Evolutionary conservation across 2,888 invertebrate species (phyloP), one percentile per base, ranked within the genome.

Genomic region (Eupithecia inturbata): DNA sequence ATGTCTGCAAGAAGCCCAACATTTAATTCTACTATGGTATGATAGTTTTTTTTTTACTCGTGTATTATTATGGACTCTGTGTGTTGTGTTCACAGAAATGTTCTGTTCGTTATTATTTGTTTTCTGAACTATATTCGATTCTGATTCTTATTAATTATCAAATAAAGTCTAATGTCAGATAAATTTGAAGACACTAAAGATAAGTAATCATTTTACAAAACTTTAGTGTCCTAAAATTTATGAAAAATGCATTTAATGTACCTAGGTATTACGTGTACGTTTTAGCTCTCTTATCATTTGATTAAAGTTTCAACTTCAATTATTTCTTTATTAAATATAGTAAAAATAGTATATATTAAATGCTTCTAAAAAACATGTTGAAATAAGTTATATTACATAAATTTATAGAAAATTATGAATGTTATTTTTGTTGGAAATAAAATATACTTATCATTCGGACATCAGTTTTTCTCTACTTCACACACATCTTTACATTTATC

Each of bases 351-450:
- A n/a, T 70, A 7, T 16, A 39, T 64, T 19, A 28, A 73, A 68
- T 75, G 75, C 73, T 70, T 75, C 5, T 74, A 67, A 33, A 67
- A 75, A 77, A 78, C 70, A 72, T 77, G 71, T 31, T 74, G 26
- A 75, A 68, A 60, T 75, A 73, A 75, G 75, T 83, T 84, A 39
- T 39, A 86, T 80, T 84, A 87, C 80, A 81, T 77, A 77, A 81
- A 77, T 83, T 82, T 84, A 77, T 76, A 75, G 67, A 74, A 79
- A 78, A 73, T 79, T 82, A 82, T 83, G 78, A 85, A 87, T 88
- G 86, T 90, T 89, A 88, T 85, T 79, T 80, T 83, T 92, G 91
- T 91, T 91, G 84, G 84, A 88, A 91, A 91, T 91, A 89, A 91
- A 90, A 83, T 74, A 81, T 33, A 36, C 36, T 9, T 36, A 64